These are phyloP conservation scores for Pangasius sanitwongsei DNA, from an alignment of 2,797 vertebrate species.

Conservation along the genomic window DNA sequence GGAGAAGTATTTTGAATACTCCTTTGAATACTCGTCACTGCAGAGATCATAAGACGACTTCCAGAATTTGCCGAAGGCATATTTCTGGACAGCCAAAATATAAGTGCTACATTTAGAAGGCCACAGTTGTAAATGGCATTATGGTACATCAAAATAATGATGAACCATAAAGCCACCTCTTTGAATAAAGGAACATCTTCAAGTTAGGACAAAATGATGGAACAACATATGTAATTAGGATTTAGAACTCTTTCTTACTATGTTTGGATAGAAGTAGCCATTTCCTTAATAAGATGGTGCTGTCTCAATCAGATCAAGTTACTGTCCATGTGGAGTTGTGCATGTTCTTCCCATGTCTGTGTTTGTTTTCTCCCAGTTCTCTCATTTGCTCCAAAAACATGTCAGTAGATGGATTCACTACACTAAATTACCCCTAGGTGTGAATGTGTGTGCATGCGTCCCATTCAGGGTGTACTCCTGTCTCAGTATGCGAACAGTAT, in stretches of 20 bases:
- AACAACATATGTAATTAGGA: not conserved
- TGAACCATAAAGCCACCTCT: not conserved
- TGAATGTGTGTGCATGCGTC: not conserved
- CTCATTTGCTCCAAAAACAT: not conserved
- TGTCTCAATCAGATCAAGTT: not conserved
- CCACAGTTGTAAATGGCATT: not conserved
- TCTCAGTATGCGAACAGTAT: not conserved
- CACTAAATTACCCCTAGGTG: not conserved
- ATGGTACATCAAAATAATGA: not conserved
- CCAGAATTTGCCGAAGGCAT: not conserved
- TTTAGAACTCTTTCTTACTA: not conserved
- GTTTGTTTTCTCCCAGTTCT: not conserved
- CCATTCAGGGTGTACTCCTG: not conserved
- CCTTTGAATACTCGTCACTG: not conserved
- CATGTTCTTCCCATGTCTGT: not conserved
- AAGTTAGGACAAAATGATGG: not conserved
- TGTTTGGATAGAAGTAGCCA: not conserved
- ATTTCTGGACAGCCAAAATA: not conserved
- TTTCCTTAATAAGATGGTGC: not conserved
- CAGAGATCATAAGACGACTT: not conserved
- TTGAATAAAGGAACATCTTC: not conserved
- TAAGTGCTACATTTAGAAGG: not conserved
- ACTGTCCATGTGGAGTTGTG: not conserved
- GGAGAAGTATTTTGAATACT: not conserved
- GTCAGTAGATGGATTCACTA: not conserved